Conservation (phyloP, 1,140 invertebrate species). For the Drosophila simulans region DNA sequence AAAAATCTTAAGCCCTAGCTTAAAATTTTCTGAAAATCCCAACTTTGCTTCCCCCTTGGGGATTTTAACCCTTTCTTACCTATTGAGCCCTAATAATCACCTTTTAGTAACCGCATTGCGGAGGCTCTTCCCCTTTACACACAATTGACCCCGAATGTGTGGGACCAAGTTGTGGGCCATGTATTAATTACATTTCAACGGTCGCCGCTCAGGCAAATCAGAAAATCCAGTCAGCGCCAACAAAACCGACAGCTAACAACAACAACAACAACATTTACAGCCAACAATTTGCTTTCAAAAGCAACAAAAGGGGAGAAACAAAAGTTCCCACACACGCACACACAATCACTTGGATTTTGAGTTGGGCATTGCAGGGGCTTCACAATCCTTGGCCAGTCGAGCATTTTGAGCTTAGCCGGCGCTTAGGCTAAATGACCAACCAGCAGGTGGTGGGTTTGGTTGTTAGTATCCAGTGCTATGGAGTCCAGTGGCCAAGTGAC, state of each 20-base stretch:
- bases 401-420: slow-evolving; percentile 62
- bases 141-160: slow-evolving; percentile 49
- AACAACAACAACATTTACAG: slow-evolving; percentile 33
- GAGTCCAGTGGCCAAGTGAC: slow-evolving; percentile 15
- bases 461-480: not conserved
- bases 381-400: slow-evolving; percentile 65
- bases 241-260: slow-evolving; percentile 13
- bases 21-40: not conserved
- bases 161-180: slow-evolving; percentile 26
- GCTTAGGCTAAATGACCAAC: slow-evolving; percentile 76
- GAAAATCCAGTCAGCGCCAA: slow-evolving; percentile 60
- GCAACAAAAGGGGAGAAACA: slow-evolving; percentile 47
- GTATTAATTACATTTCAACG: slow-evolving; percentile 78
- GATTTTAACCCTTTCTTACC: not conserved
- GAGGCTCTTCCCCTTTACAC: slow-evolving; percentile 35
- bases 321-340: slow-evolving; percentile 60
- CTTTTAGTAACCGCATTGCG: slow-evolving; percentile 30
- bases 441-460: slow-evolving; percentile 49
- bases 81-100: slow-evolving; percentile 31
- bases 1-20: too few relatives aligned
- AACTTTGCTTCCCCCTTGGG: not conserved
- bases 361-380: slow-evolving; percentile 54
- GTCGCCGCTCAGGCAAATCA: slow-evolving; percentile 60
- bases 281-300: slow-evolving; percentile 46
- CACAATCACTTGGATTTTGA: not conserved